Percentiles rank a stretch among this genome's conserved stretches.
These are phyloP conservation scores for mouse (Mus musculus) DNA, from an alignment of 2,113 vertebrate genomes.

Conservation along the genomic window DNA sequence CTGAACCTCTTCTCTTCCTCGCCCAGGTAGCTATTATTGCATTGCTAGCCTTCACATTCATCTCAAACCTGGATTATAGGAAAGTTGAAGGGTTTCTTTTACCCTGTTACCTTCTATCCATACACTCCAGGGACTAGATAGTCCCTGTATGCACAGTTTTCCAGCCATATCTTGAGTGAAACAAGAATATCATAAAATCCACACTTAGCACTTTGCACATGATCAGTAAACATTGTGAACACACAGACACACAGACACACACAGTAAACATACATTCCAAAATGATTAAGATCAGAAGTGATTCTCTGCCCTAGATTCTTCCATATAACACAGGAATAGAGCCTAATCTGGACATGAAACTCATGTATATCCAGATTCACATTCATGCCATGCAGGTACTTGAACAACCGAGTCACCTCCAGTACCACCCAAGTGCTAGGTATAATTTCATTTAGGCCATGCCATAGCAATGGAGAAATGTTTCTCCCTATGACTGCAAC, in stretches of 20 bases:
- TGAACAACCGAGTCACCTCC: neutral
- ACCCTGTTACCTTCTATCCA: neutral
- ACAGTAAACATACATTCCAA: accelerated
- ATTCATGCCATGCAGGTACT: neutral
- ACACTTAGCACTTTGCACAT: neutral
- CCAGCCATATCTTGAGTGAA: neutral
- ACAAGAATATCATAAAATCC: neutral
- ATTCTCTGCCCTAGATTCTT: neutral
- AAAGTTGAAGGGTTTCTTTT: neutral
- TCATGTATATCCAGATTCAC: neutral
- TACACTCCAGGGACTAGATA: neutral
- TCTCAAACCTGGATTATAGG: neutral
- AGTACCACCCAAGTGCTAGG: neutral
- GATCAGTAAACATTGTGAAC: neutral
- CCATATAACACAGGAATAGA: neutral
- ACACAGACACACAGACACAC: neutral
- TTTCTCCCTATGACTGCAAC: neutral
- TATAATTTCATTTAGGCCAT: neutral
- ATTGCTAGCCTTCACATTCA: neutral
- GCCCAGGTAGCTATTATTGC: neutral
- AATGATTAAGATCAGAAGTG: too few relatives aligned
- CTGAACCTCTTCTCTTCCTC: neutral
- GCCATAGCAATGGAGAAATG: neutral
- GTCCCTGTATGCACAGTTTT: accelerated
- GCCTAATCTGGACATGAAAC: neutral